Conservation (phyloP, 2,888 invertebrate species). For the Pteria penguin region DNA sequence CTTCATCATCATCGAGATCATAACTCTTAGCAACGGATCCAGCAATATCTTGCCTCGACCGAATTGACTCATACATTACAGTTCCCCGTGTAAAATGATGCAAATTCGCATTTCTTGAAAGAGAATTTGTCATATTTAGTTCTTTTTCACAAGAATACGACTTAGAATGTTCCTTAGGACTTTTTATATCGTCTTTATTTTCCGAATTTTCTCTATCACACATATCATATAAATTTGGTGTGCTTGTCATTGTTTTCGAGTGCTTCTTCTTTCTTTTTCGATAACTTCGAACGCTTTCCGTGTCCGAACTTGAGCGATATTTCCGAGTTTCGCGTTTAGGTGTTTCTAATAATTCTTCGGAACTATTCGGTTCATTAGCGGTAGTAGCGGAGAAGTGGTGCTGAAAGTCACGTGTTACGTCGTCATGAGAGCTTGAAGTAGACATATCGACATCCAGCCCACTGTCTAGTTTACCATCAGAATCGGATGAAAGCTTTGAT, state of each 20-base stretch:
- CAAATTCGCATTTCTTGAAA: background rate
- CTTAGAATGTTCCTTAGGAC: background rate
- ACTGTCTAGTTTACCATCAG: conserved; percentile 53
- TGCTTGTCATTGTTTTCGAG: conserved; percentile 8
- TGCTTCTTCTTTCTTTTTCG: background rate
- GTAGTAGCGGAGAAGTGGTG: background rate
- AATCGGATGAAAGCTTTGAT: conserved; percentile 52
- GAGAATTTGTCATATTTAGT: background rate
- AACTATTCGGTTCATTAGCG: background rate
- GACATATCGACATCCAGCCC: conserved; percentile 58
- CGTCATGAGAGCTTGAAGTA: conserved; percentile 35
- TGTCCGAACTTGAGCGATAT: conserved; percentile 13
- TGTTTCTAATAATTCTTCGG: background rate
- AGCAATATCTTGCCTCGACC: conserved; percentile 60
- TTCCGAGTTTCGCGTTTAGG: background rate
- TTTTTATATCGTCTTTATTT: background rate
- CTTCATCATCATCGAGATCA: conserved; percentile 64
- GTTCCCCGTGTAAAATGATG: background rate
- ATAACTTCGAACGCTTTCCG: conserved; percentile 3
- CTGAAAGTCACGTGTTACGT: background rate
- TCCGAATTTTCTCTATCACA: background rate
- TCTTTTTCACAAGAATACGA: background rate
- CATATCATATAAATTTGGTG: conserved; percentile 2
- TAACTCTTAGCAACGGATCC: conserved; percentile 70
- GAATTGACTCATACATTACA: conserved; percentile 35